Base-by-base conservation (phyloP, 2,113 vertebrate species). In the Mormoops blainvillei region DNA sequence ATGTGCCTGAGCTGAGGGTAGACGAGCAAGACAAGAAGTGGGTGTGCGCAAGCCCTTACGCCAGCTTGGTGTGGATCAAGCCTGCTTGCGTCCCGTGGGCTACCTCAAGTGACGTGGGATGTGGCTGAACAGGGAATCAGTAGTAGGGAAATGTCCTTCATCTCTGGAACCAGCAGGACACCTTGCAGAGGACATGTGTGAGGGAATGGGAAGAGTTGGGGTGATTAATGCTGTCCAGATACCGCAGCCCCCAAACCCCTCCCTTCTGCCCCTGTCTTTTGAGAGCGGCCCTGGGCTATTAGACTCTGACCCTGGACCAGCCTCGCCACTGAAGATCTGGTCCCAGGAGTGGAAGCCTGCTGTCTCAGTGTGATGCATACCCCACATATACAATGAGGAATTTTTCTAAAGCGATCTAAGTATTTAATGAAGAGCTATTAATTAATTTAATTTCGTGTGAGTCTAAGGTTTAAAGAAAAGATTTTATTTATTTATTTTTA, bases 171-270 rank as follows among this genome's bases (percentile, higher is more conserved):
- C 52, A 3, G 1, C 16, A 19, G 61, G 68, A 24, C 50, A 28
- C 24, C 28, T 24, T 26, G 68, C 78, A 2, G 36, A 31, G 78
- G 45, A 67, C 56, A 0, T 36, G 38, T 18, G 18, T 28, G 48
- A 13, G 48, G 31, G 48, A 43, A 12, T 48, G 10, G 9, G 1
- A 10, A 56, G 36, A 12, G 10, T 3, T 13, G 24, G 74, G 36
- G 7, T 19, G 2, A 7, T 41, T 11, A 0, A 1, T 73, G 22
- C 24, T 14, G 4, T n/a, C 28, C 6, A 2, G 24, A 19, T 36
- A 4, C 28, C 11, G 4, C 2, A 68, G 38, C 28, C 58, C 31
- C 9, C n/a, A n/a, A 12, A 14, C 0, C 7, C 19, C 61, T 41
- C 31, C 36, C 18, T 20, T 20, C 12, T 50, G 26, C 43, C 8